A percentile compares a stretch with the other conserved stretches of the same genome.
Conservation (phyloP, 2,113 vertebrate genomes). For the Pelecanus crispus region DNA sequence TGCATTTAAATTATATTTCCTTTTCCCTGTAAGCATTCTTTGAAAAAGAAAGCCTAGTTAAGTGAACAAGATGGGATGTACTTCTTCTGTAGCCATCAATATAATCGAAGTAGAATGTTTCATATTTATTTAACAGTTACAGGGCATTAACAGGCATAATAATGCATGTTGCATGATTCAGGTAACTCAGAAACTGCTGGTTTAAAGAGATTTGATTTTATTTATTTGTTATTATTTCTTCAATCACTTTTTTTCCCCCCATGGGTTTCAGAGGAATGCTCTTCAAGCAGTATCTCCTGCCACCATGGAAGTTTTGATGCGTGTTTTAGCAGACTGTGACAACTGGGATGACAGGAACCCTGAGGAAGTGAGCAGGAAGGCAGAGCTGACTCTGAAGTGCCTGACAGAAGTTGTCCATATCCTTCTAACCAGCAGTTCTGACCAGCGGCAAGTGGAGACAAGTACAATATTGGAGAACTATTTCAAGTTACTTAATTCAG, state of each 20-base stretch:
- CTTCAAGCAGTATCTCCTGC: constrained; percentile 95
- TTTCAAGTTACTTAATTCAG: constrained; percentile 96
- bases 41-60: not conserved
- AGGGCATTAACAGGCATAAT: not conserved
- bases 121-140: not conserved
- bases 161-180: not conserved
- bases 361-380: constrained; percentile 84
- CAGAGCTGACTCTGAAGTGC: constrained; percentile 89
- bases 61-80: not conserved
- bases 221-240: not conserved
- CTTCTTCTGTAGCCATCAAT: not conserved
- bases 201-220: not conserved
- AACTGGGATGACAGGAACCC: constrained; percentile 81
- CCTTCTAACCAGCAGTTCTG: constrained; percentile 92
- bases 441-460: constrained; percentile 96
- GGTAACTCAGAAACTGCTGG: not conserved
- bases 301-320: constrained; percentile 96
- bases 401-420: constrained; percentile 94
- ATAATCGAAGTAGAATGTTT: not conserved
- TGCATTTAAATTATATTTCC: not conserved
- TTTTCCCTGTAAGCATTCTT: not conserved
- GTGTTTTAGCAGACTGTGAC: constrained; percentile 88
- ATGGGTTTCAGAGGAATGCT: constrained; percentile 85
- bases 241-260: not conserved
- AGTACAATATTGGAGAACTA: constrained; percentile 92